Percentiles rank a stretch among this genome's conserved stretches.
Evolutionary conservation across 2,113 vertebrate species (phyloP).

Genomic region (Zosterops borbonicus): DNA sequence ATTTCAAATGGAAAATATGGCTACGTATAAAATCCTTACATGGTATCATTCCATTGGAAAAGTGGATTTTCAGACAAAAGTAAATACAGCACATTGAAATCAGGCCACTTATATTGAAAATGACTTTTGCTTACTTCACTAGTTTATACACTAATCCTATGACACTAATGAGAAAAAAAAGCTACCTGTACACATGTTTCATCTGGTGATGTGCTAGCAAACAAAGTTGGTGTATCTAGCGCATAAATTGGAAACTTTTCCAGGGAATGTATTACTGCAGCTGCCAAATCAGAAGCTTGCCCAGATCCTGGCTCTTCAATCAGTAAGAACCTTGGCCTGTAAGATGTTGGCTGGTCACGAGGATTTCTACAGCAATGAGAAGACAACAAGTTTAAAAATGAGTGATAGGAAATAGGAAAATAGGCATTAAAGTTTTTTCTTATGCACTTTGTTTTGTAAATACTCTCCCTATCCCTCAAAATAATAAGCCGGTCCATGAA

Average conservation of each 20-base stretch:
- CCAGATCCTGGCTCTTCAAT: conserved; percentile 84
- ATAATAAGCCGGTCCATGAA: background rate
- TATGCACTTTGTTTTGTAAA: background rate
- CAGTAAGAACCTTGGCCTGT: conserved; percentile 86
- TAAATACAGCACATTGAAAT: background rate
- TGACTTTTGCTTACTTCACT: background rate
- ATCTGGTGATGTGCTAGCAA: conserved; percentile 83
- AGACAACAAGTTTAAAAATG: background rate
- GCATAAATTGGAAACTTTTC: conserved; percentile 89
- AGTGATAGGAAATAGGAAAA: background rate
- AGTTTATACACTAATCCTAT: background rate
- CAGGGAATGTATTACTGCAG: conserved; percentile 88
- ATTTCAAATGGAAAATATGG: background rate
- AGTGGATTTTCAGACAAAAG: background rate
- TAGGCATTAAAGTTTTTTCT: background rate
- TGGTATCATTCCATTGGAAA: accelerated
- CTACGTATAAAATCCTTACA: background rate
- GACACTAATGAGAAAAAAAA: background rate
- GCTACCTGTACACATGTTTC: conserved; percentile 90
- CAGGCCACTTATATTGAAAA: background rate
- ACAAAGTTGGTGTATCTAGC: conserved; percentile 85
- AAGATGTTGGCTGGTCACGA: conserved; percentile 82
- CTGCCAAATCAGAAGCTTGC: conserved; percentile 88
- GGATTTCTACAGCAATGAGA: conserved; percentile 62
- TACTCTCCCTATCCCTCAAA: background rate